Evolutionary conservation across 2,797 vertebrate species (phyloP).

Genomic region (Chelonia mydas): DNA sequence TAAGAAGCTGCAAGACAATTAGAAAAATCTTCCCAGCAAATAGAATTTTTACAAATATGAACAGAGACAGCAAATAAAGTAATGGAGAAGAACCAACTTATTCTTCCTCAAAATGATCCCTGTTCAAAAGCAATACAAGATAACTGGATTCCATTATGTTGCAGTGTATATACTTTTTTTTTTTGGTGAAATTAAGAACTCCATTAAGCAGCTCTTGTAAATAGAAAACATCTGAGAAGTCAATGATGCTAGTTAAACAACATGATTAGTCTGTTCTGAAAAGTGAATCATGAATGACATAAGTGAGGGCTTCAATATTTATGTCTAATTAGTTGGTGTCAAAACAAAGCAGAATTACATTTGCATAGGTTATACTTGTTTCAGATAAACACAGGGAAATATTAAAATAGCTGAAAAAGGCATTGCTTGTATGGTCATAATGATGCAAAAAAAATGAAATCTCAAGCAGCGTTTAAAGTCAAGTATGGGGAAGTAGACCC

Average conservation of each 20-base stretch:
- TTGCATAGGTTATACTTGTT: background rate
- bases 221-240: background rate
- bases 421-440: background rate
- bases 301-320: background rate
- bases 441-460: background rate
- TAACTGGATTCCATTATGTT: background rate
- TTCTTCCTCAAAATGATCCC: background rate
- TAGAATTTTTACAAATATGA: background rate
- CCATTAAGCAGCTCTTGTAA: background rate
- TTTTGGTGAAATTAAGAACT: background rate
- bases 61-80: background rate
- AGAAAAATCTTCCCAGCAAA: background rate
- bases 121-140: background rate
- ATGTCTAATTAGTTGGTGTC: background rate
- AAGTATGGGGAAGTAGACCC: background rate
- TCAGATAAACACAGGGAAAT: background rate
- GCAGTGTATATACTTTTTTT: background rate
- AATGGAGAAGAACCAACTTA: background rate
- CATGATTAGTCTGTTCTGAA: background rate
- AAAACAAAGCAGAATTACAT: background rate
- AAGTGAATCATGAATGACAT: background rate
- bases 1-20: constrained; percentile 35
- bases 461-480: background rate
- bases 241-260: background rate
- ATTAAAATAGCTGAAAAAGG: background rate